Percentiles rank a stretch among this genome's conserved stretches.
Conservation (phyloP, 2,113 vertebrate species). For the Perca fluviatilis region DNA sequence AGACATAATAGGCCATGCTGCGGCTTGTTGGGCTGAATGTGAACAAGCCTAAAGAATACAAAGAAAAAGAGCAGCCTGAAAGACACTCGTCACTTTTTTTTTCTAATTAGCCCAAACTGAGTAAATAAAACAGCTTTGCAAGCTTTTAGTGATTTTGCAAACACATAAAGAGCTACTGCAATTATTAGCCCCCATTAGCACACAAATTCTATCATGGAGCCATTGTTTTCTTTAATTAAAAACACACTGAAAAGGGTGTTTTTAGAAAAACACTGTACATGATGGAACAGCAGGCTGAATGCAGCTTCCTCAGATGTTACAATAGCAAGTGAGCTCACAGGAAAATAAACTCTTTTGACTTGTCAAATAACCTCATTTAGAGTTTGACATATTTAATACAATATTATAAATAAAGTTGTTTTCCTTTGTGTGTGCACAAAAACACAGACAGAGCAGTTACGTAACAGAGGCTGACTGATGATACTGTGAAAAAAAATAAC, state of each 20-base stretch:
- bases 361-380: constrained; percentile 29
- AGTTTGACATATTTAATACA: constrained; percentile 28
- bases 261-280: not conserved
- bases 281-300: not conserved
- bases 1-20: not conserved
- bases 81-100: not conserved
- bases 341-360: constrained; percentile 33
- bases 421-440: not conserved
- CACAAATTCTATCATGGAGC: constrained; percentile 9
- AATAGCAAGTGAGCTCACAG: constrained; percentile 12
- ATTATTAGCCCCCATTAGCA: constrained; percentile 27
- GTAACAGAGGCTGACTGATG: constrained; percentile 52
- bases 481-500: constrained; percentile 61
- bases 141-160: constrained; percentile 24
- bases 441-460: constrained; percentile 34
- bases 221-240: constrained; percentile 56
- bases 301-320: constrained; percentile 6
- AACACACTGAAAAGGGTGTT: constrained; percentile 27
- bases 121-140: constrained; percentile 34
- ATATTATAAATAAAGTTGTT: constrained; percentile 10
- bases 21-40: constrained; percentile 29
- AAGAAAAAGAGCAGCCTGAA: constrained; percentile 18
- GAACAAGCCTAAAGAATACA: constrained; percentile 3
- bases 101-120: constrained; percentile 41
- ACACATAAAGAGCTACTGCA: constrained; percentile 18